Conservation (phyloP, 2,888 invertebrate genomes). For the Drosophila leonis region DNA sequence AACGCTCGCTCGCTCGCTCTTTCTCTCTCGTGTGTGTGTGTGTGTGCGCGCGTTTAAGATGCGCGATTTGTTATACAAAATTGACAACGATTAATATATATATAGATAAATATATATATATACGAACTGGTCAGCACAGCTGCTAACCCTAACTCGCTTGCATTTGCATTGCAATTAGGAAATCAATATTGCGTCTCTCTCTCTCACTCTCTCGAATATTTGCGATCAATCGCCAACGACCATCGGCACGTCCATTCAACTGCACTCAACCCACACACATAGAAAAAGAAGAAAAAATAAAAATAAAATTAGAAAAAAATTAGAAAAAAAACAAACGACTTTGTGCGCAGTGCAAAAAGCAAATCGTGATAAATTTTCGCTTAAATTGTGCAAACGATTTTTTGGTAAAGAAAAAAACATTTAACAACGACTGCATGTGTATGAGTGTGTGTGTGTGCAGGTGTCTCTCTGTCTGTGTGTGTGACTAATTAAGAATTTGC, state of each 20-base stretch:
- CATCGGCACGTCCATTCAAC: conserved; percentile 70
- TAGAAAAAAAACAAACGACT: conserved; percentile 58
- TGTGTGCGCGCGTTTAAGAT: conserved; percentile 40
- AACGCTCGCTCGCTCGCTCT: neutral
- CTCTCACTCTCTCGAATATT: conserved; percentile 18
- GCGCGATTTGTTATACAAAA: conserved; percentile 43
- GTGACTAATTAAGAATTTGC: conserved; percentile 65
- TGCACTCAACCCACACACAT: conserved; percentile 67
- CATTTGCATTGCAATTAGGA: conserved; percentile 48
- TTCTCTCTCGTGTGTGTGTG: conserved; percentile 20
- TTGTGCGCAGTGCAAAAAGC: conserved; percentile 65
- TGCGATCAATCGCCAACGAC: conserved; percentile 42
- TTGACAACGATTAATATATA: conserved; percentile 47
- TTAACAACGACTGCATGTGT: conserved; percentile 49
- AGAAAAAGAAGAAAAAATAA: conserved; percentile 17
- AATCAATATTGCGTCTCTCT: conserved; percentile 30
- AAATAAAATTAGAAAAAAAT: conserved; percentile 17
- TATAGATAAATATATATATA: conserved; percentile 34
- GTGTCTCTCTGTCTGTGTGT: conserved; percentile 35
- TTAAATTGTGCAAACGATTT: conserved; percentile 77
- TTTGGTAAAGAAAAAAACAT: conserved; percentile 36
- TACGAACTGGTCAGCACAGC: conserved; percentile 73
- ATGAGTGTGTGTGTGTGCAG: conserved; percentile 9
- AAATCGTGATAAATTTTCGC: conserved; percentile 77
- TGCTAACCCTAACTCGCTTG: conserved; percentile 26